Evolutionary conservation across 2,888 invertebrate species (phyloP), one percentile per base, ranked within the genome.

Genomic region (Rhamnusium bicolor): DNA sequence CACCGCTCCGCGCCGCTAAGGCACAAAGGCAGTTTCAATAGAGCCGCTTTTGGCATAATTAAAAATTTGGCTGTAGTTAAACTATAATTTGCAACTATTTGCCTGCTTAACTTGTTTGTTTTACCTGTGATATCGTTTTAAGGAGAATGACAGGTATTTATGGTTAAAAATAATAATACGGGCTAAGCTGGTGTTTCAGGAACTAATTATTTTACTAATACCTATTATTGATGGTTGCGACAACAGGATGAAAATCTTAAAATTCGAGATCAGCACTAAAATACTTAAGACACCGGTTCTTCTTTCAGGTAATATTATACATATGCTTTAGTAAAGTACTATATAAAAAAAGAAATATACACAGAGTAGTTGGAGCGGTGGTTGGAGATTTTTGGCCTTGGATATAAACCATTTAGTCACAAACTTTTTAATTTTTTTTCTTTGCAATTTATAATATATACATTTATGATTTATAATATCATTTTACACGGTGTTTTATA

Each of bases 11-110:
- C 46, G 19, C 18, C 32, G 61, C 24, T n/a, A 8, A 18, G 0
- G 10, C n/a, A 61, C 63, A 63, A 63, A 63, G 51, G 27, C 16
- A 24, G 18, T 12, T 29, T 24, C 24, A 63, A 49, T 27, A 27
- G n/a, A 12, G 58, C 58, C 46, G 54, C 71, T 60, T 56, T 65
- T 40, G 18, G 27, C 21, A 53, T 32, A 69, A 71, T 74, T 63
- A 70, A 68, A 77, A 77, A 71, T 71, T 71, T 72, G 65, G 67
- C 71, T 32, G 69, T 49, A 56, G 66, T 73, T 72, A 56, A 72
- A 70, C 73, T 77, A 60, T 77, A 77, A 77, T 77, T 75, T 77
- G 77, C 58, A 70, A 72, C 71, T 66, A 71, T 63, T 54, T 72
- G 74, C 71, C 73, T 65, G 69, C 40, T 69, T 60, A 61, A 65